Base-by-base conservation (phyloP, 2,113 vertebrate species). In the Cynoglossus semilaevis region DNA sequence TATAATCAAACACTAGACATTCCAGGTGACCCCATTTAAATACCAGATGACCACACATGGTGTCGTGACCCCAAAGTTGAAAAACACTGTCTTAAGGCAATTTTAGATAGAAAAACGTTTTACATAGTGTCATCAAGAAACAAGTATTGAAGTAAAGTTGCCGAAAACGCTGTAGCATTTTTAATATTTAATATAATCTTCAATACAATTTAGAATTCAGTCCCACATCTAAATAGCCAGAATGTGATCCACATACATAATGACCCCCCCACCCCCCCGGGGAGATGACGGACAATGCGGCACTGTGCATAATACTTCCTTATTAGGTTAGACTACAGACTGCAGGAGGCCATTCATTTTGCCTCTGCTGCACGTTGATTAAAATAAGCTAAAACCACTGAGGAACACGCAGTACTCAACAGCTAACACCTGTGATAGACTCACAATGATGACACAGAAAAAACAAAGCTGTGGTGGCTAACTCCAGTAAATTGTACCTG, bases 401-500 rank as follows among this genome's bases (percentile, higher is more conserved):
- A 78, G 70, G 42, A 15, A 76, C 84, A 77, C 85, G 70, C 50
- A 72, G 2, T 8, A 22, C 79, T 70, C 65, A 7, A 34, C 4
- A 7, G 61, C 72, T 67, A 82, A 84, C 70, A 59, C 43, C 62
- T 9, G 65, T 8, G 14, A 74, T 46, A 35, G 66, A 77, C 50
- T 29, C 22, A 29, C 22, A 29, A 6, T 29, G 22, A 48, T 38
- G 63, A 8, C 58, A 74, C 87, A 83, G 87, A 85, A 70, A 81
- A 78, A 79, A 81, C 71, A 80, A 85, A 83, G 79, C 65, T 62
- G 79, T 70, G 38, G 51, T 38, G 13, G 63, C 72, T 89, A 74
- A 89, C 81, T 84, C 55, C 58, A 15, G 38, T 52, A 81, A 86
- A 86, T 76, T 72, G 80, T 68, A 51, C 61, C 63, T 76, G 69